phyloP scores from a whole-genome alignment of 1,140 invertebrate species.

The Platyscapa corneri region DNA sequence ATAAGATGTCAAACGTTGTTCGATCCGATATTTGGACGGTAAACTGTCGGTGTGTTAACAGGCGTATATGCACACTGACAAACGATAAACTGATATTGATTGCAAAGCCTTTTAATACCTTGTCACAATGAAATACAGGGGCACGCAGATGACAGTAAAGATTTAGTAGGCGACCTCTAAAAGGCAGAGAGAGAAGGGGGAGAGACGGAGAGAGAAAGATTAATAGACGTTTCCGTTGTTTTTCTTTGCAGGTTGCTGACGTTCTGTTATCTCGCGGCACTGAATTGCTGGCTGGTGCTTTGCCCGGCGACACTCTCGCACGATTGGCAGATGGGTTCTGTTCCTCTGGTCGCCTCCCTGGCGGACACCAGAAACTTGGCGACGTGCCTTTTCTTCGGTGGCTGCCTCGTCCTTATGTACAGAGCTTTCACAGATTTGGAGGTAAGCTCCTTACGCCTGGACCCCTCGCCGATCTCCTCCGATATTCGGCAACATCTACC shows the following conservation, averaged over 20 bases:
- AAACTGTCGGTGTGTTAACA: too few relatives aligned
- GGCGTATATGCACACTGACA: neutral
- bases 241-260: constrained; percentile 78
- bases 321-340: constrained; percentile 92
- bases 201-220: neutral
- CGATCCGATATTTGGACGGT: too few relatives aligned
- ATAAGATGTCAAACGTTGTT: too few relatives aligned
- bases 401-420: constrained; percentile 77
- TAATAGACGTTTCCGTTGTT: neutral
- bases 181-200: too few relatives aligned
- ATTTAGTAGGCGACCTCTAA: too few relatives aligned
- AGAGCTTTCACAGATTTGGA: constrained; percentile 80
- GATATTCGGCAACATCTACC: too few relatives aligned
- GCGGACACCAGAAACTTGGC: constrained; percentile 83
- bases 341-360: constrained; percentile 82
- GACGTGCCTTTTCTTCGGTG: constrained; percentile 80
- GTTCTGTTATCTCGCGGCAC: constrained; percentile 86
- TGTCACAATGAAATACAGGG: constrained; percentile 2
- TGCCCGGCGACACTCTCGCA: constrained; percentile 86
- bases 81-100: constrained; percentile 11
- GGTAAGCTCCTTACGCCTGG: constrained; percentile 67
- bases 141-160: neutral
- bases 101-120: neutral
- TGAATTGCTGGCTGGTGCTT: constrained; percentile 88
- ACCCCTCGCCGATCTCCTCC: neutral